Base-by-base conservation (phyloP, 1,140 invertebrate genomes). In the Atta colombica region DNA sequence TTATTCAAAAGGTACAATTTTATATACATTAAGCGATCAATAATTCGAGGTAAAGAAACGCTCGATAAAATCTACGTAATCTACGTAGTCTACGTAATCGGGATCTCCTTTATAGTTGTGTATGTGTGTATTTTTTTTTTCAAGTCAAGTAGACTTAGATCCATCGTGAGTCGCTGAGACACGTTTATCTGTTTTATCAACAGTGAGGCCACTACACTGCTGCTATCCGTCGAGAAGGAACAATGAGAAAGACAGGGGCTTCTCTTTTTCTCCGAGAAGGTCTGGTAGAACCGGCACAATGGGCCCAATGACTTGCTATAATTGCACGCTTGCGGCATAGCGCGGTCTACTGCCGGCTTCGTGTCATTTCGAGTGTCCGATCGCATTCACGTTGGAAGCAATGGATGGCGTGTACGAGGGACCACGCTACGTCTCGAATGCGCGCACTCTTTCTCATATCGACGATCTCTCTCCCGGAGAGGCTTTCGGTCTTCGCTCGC, bases 131-230 rank as follows among this genome's bases (percentile, higher is more conserved):
- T 39, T 7, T 39, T 39, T 49, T 14, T 49, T 14, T 10, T 3
- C 39, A 58, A 69, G 69, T n/a, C 63, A 61, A 80, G 31, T 72
- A 74, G 75, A 49, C 86, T 75, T 69, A 69, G 77, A 71, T 58
- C 39, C 25, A 63, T 55, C 81, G 74, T 60, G 81, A 78, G 60
- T 28, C 68, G 3, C 77, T 63, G 61, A 61, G 68, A 63, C 87
- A 63, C 82, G 61, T 91, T 91, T 91, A 91, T 92, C 89, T 87
- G 80, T 91, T 92, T 92, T 92, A 91, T 92, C 88, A 89, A 92
- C 77, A 91, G 85, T 87, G 68, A 49, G 39, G 55, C 89, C 86
- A 88, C 82, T 89, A 89, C 31, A 75, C n/a, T 63, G 55, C n/a
- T 74, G 74, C 81, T 55, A 12, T 53, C 60, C 65, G 69, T 28